Base-by-base conservation (phyloP, 2,797 vertebrate species). In the Varecia variegata region DNA sequence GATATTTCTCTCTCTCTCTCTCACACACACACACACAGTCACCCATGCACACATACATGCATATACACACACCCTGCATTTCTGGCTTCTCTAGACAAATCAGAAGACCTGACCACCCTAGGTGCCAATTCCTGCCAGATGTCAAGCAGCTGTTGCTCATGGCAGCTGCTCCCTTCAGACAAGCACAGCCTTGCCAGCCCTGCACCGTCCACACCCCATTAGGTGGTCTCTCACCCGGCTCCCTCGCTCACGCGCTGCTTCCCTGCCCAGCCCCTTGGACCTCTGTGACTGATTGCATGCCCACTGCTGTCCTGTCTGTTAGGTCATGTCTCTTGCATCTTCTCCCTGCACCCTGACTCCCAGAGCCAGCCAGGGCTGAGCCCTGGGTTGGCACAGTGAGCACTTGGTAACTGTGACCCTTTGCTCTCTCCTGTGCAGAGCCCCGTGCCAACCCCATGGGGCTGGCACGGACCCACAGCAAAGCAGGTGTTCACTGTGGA, bases 11-110 rank as follows among this genome's bases (percentile, higher is more conserved):
- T 3, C 35, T 40, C 32, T 35, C 11, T 18, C 32, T 32, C 3
- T 43, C 67, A 52, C 52, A 40, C 20, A 25, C 3, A 13, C 10
- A 68, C 14, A 12, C 18, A 23, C 27, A 23, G 23, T 7, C 11
- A 65, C 9, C 6, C 43, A 40, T 18, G 3, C 32, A 21, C 35
- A 20, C 58, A 10, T 13, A 60, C 20, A 52, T 2, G 1, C 60
- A 25, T 32, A 60, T 6, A 54, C 9, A 70, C 58, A 25, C n/a
- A 9, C 32, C 17, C 17, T 32, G 20, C 65, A 70, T 87, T 45
- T 89, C 85, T 60, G n/a, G 14, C 43, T 84, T 62, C 32, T 77
- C 88, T 80, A 52, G 70, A 89, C 25, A 60, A 82, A 56, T 89
- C 67, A 23, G 60, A 94, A 88, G 89, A 52, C 52, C 20, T 50